phyloP scores from a whole-genome alignment of 2,888 invertebrate genomes.

The Thymelicus acteon region DNA sequence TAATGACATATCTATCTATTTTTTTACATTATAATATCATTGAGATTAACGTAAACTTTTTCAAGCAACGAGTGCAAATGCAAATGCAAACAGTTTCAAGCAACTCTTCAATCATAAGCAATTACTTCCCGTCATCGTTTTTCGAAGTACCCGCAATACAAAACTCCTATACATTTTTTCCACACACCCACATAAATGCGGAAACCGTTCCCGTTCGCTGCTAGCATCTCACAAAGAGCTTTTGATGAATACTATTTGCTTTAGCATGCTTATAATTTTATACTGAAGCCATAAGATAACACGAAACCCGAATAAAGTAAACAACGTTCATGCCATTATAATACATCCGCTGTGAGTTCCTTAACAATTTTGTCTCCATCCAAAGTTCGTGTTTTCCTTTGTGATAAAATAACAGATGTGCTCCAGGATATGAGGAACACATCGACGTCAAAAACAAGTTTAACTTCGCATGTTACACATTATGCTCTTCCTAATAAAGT shows the following conservation, averaged over 20 bases:
- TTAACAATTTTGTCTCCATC: conserved; percentile 32
- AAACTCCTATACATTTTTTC: neutral
- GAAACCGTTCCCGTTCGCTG: neutral
- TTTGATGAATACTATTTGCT: neutral
- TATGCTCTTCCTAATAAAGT: no score
- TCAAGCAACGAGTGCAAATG: no score
- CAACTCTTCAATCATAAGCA: no score
- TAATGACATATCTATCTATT: no score
- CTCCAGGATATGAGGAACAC: conserved; percentile 11
- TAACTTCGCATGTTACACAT: neutral
- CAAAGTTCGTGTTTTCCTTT: conserved; percentile 30
- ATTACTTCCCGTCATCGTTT: no score
- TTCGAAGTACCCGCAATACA: neutral
- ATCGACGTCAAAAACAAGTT: conserved; percentile 11
- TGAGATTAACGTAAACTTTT: no score
- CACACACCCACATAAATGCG: neutral
- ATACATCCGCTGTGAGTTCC: conserved; percentile 30
- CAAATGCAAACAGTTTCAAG: no score
- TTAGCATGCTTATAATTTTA: conserved; percentile 12
- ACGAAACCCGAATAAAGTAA: conserved; percentile 10
- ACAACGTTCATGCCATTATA: conserved; percentile 23
- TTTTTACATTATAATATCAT: no score
- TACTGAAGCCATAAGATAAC: conserved; percentile 20
- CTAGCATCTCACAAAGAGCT: neutral
- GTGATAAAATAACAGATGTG: conserved; percentile 25